These are phyloP conservation scores for Phallusia fumigata DNA, from an alignment of 23 tunicate species.

Conservation along the genomic window DNA sequence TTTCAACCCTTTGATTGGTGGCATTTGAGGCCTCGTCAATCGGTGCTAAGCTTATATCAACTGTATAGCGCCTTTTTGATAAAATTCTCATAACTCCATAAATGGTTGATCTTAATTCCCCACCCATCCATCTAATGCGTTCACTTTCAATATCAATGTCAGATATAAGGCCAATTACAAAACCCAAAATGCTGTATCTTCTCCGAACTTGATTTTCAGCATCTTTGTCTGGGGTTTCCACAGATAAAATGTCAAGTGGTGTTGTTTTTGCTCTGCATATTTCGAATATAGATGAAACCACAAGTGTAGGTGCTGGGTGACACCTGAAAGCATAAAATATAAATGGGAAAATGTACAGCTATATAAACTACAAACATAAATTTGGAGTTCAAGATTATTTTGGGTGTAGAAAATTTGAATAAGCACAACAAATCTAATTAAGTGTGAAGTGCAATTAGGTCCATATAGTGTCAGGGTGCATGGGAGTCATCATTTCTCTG, in stretches of 20 bases:
- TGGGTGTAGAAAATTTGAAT: too few relatives aligned
- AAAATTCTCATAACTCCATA: slow-evolving; percentile 64
- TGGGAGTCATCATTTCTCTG: too few relatives aligned
- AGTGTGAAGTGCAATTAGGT: too few relatives aligned
- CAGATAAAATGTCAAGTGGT: slow-evolving; percentile 49
- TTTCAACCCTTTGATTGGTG: not conserved
- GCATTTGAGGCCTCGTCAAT: not conserved
- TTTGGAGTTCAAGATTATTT: too few relatives aligned
- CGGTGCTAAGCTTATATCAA: slow-evolving; percentile 57
- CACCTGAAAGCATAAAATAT: slow-evolving; percentile 35
- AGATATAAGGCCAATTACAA: slow-evolving; percentile 73
- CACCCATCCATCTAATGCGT: slow-evolving; percentile 63
- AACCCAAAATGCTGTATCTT: slow-evolving; percentile 54
- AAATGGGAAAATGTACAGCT: not conserved
- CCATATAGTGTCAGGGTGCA: too few relatives aligned
- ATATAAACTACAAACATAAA: too few relatives aligned
- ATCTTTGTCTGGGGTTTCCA: slow-evolving; percentile 34
- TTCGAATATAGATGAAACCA: slow-evolving; percentile 42
- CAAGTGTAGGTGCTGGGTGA: slow-evolving; percentile 21
- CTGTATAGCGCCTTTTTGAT: slow-evolving; percentile 38
- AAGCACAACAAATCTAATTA: too few relatives aligned
- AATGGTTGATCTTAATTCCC: slow-evolving; percentile 38
- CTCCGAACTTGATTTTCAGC: slow-evolving; percentile 9
- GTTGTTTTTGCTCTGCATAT: slow-evolving; percentile 60
- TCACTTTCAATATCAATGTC: slow-evolving; percentile 96